Conservation (phyloP, 2,113 vertebrate genomes). For the Heterochromis multidens region DNA sequence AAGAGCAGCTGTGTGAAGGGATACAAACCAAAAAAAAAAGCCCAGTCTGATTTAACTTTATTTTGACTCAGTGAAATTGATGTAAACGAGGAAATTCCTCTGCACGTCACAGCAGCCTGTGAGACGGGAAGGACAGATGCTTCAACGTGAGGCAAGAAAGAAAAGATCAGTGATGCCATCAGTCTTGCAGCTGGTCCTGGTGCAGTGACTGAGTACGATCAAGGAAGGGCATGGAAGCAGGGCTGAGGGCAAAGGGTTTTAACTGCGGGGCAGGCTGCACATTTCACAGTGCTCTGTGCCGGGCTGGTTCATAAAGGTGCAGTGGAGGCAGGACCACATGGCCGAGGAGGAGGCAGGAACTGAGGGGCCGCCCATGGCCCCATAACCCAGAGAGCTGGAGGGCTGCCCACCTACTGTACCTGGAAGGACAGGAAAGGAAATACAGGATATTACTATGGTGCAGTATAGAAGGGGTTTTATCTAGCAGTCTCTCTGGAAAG, state of each 20-base stretch:
- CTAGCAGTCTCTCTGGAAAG: accelerated
- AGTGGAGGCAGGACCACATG: conserved; percentile 97
- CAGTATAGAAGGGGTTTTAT: neutral
- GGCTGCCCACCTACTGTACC: conserved; percentile 91
- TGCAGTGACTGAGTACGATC: neutral
- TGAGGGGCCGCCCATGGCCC: conserved; percentile 80
- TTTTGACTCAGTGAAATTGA: conserved; percentile 16
- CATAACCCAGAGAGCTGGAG: conserved; percentile 85
- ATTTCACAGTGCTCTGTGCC: conserved; percentile 98
- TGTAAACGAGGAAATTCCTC: conserved; percentile 52
- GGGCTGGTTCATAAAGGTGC: conserved; percentile 98
- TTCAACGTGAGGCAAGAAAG: neutral
- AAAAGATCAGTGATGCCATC: neutral
- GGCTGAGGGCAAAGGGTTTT: conserved; percentile 1
- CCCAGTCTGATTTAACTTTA: conserved; percentile 35
- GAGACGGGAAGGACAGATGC: conserved; percentile 9
- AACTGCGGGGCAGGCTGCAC: conserved; percentile 95
- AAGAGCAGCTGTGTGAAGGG: conserved; percentile 33
- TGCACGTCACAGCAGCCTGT: conserved; percentile 41
- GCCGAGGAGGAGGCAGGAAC: conserved; percentile 75
- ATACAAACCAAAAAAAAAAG: neutral
- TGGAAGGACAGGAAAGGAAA: conserved; percentile 36
- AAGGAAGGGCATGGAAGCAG: neutral
- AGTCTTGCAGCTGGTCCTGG: conserved; percentile 58
- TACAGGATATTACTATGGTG: neutral